phyloP scores from a whole-genome alignment of 2,797 vertebrate species.

The Lithobates sylvaticus region DNA sequence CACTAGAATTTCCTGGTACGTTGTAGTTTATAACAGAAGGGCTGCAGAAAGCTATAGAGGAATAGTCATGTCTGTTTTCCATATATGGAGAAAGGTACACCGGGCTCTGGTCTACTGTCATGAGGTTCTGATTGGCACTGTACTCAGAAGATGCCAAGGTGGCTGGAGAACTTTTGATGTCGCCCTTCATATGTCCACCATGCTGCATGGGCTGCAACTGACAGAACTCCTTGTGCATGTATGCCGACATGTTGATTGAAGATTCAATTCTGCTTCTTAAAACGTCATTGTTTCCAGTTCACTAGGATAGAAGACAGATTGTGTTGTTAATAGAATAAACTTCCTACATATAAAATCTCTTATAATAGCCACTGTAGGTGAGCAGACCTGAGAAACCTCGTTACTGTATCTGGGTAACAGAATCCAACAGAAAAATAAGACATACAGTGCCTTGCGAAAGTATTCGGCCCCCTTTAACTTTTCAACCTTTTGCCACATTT shows the following conservation, averaged over 20 bases:
- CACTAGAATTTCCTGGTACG: slow-evolving; percentile 69
- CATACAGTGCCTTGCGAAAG: too few species aligned
- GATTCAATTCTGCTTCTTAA: slow-evolving; percentile 63
- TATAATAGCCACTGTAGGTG: too few species aligned
- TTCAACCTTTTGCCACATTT: too few species aligned
- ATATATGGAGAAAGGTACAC: slow-evolving; percentile 87
- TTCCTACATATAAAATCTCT: too few species aligned
- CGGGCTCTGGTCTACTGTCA: slow-evolving; percentile 80
- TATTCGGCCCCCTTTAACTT: too few species aligned
- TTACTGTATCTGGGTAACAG: too few species aligned
- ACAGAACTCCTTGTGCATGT: slow-evolving; percentile 77
- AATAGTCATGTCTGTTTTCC: slow-evolving; percentile 83
- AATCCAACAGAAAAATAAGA: too few species aligned
- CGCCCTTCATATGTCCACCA: slow-evolving; percentile 78
- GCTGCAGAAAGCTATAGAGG: slow-evolving; percentile 84
- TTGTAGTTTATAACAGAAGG: slow-evolving; percentile 82
- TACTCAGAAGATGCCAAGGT: slow-evolving; percentile 74
- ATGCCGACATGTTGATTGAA: slow-evolving; percentile 78
- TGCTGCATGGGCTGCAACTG: slow-evolving; percentile 82
- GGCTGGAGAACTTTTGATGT: slow-evolving; percentile 78
- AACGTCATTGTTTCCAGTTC: slow-evolving; percentile 63
- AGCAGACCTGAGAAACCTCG: too few species aligned
- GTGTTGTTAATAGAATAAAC: too few species aligned
- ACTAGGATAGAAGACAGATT: slow-evolving; percentile 58
- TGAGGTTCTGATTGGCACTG: slow-evolving; percentile 73